A percentile compares a stretch with the other conserved stretches of the same genome.
These are phyloP conservation scores for Phlogophora meticulosa DNA, from an alignment of 2,888 invertebrate genomes.

Conservation along the genomic window DNA sequence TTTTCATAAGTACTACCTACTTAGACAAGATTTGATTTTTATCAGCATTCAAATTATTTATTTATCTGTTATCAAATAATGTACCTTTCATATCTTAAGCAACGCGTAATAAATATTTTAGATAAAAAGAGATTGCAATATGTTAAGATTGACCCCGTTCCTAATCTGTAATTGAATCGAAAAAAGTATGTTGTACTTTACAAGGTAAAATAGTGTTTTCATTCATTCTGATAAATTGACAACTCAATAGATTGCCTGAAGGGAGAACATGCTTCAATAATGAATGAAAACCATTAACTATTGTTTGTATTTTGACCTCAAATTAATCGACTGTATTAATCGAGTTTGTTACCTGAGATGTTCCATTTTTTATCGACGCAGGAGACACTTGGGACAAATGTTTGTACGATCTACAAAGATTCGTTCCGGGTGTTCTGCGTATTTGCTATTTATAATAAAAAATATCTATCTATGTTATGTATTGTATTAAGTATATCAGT, in stretches of 20 bases:
- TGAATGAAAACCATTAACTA: conserved; percentile 17
- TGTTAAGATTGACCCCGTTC: conserved; percentile 3
- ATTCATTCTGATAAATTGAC: conserved; percentile 11
- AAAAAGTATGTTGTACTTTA: background rate
- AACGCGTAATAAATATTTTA: conserved; percentile 19
- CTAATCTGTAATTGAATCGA: conserved; percentile 8
- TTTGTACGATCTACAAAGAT: no score
- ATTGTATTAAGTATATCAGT: no score
- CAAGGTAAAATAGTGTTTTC: conserved; percentile 10
- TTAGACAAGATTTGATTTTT: background rate
- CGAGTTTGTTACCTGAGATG: background rate
- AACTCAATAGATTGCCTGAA: background rate
- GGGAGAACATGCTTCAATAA: conserved; percentile 14
- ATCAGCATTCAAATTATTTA: conserved; percentile 4
- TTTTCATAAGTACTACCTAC: no score
- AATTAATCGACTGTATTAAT: conserved; percentile 6
- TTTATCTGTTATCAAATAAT: background rate
- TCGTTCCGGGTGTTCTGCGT: no score
- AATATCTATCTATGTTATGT: no score
- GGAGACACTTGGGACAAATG: no score
- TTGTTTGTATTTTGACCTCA: conserved; percentile 19
- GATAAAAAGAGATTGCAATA: conserved; percentile 3
- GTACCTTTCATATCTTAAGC: conserved; percentile 11
- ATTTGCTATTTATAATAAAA: no score
- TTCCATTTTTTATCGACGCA: no score